Evolutionary conservation across 2,888 invertebrate genomes (phyloP).

Genomic region (Zeuzera pyrina): DNA sequence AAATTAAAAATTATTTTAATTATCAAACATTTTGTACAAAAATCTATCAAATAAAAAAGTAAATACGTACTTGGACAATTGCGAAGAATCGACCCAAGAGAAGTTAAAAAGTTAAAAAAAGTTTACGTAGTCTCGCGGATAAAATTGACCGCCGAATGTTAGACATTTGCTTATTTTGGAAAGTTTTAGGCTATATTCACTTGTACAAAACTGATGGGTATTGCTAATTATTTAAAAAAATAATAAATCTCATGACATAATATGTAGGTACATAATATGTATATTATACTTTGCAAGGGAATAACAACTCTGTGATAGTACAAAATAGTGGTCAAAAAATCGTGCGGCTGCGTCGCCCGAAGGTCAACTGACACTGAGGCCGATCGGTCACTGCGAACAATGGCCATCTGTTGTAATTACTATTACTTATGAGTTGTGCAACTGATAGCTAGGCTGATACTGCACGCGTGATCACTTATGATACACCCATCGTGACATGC

Average conservation of each 20-base stretch:
- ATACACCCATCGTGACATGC: conserved; percentile 16
- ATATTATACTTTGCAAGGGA: conserved; percentile 8
- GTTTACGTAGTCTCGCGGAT: too few species aligned
- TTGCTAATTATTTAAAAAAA: background rate
- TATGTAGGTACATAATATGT: background rate
- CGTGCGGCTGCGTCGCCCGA: conserved; percentile 54
- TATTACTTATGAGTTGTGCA: conserved; percentile 60
- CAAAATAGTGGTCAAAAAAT: conserved; percentile 54
- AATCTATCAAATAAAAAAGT: too few species aligned
- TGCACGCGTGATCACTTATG: conserved; percentile 34
- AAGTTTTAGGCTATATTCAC: too few species aligned
- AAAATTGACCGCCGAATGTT: too few species aligned
- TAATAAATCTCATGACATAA: background rate
- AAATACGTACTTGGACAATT: too few species aligned
- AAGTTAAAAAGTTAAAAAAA: too few species aligned
- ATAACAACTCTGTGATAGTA: conserved; percentile 29
- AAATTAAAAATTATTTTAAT: too few species aligned
- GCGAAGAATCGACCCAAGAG: too few species aligned
- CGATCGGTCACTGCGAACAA: conserved; percentile 64
- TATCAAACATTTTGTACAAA: too few species aligned
- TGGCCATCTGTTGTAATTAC: conserved; percentile 69
- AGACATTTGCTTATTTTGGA: too few species aligned
- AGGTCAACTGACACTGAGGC: conserved; percentile 53
- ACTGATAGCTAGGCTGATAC: conserved; percentile 44
- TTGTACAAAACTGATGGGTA: too few species aligned